phyloP scores from a whole-genome alignment of 1,140 invertebrate species.

The Ips nitidus region DNA sequence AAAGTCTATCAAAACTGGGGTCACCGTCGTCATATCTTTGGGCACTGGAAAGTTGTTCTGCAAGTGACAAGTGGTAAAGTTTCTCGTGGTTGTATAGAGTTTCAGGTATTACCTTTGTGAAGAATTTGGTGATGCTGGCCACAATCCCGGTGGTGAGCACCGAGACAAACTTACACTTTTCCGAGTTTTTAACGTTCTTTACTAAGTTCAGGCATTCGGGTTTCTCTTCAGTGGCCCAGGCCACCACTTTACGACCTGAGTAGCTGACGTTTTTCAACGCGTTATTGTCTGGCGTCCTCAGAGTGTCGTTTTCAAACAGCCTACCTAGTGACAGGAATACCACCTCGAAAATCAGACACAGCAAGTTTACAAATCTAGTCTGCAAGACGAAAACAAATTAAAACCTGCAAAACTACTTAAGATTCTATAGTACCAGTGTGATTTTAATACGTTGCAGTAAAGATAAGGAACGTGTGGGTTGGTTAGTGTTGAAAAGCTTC shows the following conservation, averaged over 20 bases:
- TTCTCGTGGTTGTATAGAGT: too few relatives aligned
- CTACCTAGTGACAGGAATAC: background rate
- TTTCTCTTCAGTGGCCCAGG: background rate
- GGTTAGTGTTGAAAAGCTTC: background rate
- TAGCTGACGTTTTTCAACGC: background rate
- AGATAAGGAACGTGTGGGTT: too few relatives aligned
- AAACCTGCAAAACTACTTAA: too few relatives aligned
- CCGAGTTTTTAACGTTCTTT: background rate
- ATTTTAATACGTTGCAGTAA: too few relatives aligned
- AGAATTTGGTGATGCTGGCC: background rate
- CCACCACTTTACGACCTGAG: background rate
- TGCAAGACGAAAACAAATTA: too few relatives aligned
- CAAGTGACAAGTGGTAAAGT: background rate
- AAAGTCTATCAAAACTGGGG: background rate
- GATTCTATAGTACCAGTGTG: too few relatives aligned
- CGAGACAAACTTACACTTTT: background rate
- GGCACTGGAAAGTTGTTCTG: background rate
- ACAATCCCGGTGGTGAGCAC: background rate
- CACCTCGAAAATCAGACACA: background rate
- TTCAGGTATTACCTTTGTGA: too few relatives aligned
- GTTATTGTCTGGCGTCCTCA: background rate
- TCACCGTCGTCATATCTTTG: background rate
- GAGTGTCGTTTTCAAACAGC: background rate
- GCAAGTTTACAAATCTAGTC: too few relatives aligned
- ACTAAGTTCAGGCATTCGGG: background rate